phyloP scores from a whole-genome alignment of 2,888 invertebrate species.

The Pristionchus arcanus region DNA sequence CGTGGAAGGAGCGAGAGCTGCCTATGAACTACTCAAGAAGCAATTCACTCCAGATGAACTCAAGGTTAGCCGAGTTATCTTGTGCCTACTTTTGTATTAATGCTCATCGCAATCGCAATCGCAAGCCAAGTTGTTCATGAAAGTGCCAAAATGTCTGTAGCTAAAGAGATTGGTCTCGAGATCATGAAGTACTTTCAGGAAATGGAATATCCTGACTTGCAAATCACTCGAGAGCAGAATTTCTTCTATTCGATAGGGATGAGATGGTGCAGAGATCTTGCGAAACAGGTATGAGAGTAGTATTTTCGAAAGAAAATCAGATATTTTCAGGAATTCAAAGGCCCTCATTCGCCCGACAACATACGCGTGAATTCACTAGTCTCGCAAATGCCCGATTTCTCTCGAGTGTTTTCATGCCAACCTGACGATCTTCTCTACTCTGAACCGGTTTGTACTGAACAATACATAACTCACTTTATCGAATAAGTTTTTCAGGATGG shows the following conservation, averaged over 20 bases:
- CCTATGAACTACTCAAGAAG: conserved; percentile 16
- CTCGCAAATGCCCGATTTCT: conserved; percentile 33
- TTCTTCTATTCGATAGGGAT: conserved; percentile 35
- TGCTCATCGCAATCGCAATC: no score
- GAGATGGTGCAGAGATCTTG: neutral
- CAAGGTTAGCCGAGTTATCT: neutral
- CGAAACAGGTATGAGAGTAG: neutral
- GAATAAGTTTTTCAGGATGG: neutral
- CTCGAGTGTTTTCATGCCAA: neutral
- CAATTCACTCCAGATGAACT: neutral
- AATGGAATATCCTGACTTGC: conserved; percentile 3
- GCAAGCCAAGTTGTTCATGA: no score
- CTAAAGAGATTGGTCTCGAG: no score
- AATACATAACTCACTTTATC: neutral
- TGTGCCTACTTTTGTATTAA: no score
- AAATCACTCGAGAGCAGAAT: conserved; percentile 7
- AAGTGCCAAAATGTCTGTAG: no score
- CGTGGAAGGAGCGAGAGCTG: conserved; percentile 12
- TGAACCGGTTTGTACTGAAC: neutral
- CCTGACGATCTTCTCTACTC: neutral
- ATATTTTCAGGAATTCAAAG: neutral
- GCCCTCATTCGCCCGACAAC: neutral
- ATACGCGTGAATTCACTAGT: conserved; percentile 16
- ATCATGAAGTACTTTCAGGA: neutral
- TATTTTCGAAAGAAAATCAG: no score